Evolutionary conservation across 1,140 invertebrate genomes (phyloP).

Genomic region (Spodoptera frugiperda): DNA sequence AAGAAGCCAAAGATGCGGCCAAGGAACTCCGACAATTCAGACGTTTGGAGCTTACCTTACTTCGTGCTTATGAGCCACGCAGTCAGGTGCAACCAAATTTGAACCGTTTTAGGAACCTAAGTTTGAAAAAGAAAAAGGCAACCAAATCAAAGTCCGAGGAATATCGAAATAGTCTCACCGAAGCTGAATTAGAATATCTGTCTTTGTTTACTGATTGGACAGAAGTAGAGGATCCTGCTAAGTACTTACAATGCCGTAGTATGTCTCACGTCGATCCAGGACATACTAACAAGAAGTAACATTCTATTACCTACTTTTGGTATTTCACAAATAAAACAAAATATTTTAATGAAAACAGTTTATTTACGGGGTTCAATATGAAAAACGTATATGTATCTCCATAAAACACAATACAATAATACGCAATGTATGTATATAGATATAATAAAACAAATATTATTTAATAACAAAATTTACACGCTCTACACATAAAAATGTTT

Average conservation of each 20-base stretch:
- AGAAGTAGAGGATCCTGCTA: constrained; percentile 64
- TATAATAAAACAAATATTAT: constrained; percentile 75
- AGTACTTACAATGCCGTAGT: constrained; percentile 60
- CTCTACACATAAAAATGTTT: constrained; percentile 83
- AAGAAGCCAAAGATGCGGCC: constrained; percentile 63
- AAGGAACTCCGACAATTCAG: constrained; percentile 70
- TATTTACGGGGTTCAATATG: constrained; percentile 77
- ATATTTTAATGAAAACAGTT: constrained; percentile 78
- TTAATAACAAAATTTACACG: constrained; percentile 83
- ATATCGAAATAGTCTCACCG: constrained; percentile 46
- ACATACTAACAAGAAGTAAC: neutral
- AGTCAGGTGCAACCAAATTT: neutral
- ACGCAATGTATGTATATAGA: constrained; percentile 64
- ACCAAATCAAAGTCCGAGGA: constrained; percentile 19
- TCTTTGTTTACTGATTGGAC: constrained; percentile 76
- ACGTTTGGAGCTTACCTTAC: constrained; percentile 65
- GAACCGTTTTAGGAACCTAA: no score
- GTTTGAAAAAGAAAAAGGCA: constrained; percentile 27
- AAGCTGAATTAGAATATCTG: constrained; percentile 72
- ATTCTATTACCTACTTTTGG: neutral
- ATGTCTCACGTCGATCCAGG: neutral
- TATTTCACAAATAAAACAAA: constrained; percentile 41
- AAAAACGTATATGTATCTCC: constrained; percentile 73
- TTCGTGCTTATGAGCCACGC: constrained; percentile 58
- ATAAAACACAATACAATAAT: constrained; percentile 78